Percentiles rank a stretch among this genome's conserved stretches.
phyloP scores from a whole-genome alignment of 2,113 vertebrate species.

The Bos taurus region DNA sequence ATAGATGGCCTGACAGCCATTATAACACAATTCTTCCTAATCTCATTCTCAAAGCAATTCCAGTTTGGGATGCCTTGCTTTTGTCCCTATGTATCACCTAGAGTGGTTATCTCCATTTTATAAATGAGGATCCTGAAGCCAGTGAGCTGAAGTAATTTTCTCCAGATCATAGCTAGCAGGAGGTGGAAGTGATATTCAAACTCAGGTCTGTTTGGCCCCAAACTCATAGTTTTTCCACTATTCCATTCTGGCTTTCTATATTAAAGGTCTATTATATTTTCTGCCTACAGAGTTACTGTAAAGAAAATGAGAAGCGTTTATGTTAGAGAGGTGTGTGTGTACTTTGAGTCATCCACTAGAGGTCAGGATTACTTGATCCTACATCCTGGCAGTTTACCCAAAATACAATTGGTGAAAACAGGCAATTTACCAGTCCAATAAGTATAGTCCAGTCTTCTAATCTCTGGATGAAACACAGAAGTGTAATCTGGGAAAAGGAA shows the following conservation, averaged over 20 bases:
- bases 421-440: conserved; percentile 27
- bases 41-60: conserved; percentile 38
- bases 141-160: conserved; percentile 28
- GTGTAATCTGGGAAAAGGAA: conserved; percentile 19
- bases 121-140: conserved; percentile 11
- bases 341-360: neutral
- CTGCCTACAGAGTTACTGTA: neutral
- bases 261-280: conserved; percentile 21
- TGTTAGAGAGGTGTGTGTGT: conserved; percentile 11
- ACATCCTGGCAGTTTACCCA: neutral
- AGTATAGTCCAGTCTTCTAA: neutral
- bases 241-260: conserved; percentile 18
- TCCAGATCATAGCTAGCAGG: conserved; percentile 28
- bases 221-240: conserved; percentile 8
- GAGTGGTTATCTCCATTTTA: conserved; percentile 29
- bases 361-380: conserved; percentile 13
- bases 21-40: conserved; percentile 10
- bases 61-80: neutral
- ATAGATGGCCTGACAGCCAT: neutral
- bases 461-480: conserved; percentile 4
- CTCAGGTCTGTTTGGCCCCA: neutral
- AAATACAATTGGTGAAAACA: conserved; percentile 5
- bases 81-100: neutral
- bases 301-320: conserved; percentile 42
- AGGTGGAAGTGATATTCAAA: conserved; percentile 29